Base-by-base conservation (phyloP, 2,113 vertebrate species). In the Cyprinodon brontotheroides region DNA sequence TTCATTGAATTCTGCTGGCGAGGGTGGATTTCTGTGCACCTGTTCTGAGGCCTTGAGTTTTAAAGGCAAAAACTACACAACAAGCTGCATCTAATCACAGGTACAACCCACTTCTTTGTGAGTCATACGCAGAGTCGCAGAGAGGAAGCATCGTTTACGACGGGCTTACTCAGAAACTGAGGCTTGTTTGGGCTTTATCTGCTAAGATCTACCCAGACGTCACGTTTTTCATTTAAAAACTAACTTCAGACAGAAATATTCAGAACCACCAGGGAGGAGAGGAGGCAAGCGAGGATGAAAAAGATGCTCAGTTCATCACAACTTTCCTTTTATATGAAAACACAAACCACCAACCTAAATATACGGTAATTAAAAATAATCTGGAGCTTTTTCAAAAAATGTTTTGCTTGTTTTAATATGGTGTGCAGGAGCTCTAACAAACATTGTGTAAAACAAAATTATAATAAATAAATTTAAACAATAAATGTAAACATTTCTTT, bases 91-190 rank as follows among this genome's bases (percentile, higher is more conserved):
- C 39, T 47, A 20, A 76, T 59, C 65, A 36, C 79, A 74, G 69
- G 59, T 70, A 83, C 75, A 67, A 74, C 69, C 73, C 61, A 67
- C 69, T 70, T 14, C 29, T 37, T 29, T 6, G 38, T 76, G 83
- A 84, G 70, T 85, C 79, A 84, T 61, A 75, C 1, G 15, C 36
- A 69, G 78, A 85, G 70, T 69, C 2, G 22, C 74, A 74, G 66
- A 82, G 38, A 78, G 78, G 82, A 81, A 76, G 70, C 63, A 48
- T 17, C 20, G 20, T 12, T 60, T 40, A 41, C 53, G 8, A 65
- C 15, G 66, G 9, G 61, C 74, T 71, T 39, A 53, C 59, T 84
- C 53, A 53, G 41, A 70, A 74, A 53, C 48, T 48, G 38, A 80
- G 59, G 71, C 29, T 64, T 9, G 41, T 45, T 45, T 45, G 43